Conservation (phyloP, 1,140 invertebrate genomes). For the Anastrepha ludens region DNA sequence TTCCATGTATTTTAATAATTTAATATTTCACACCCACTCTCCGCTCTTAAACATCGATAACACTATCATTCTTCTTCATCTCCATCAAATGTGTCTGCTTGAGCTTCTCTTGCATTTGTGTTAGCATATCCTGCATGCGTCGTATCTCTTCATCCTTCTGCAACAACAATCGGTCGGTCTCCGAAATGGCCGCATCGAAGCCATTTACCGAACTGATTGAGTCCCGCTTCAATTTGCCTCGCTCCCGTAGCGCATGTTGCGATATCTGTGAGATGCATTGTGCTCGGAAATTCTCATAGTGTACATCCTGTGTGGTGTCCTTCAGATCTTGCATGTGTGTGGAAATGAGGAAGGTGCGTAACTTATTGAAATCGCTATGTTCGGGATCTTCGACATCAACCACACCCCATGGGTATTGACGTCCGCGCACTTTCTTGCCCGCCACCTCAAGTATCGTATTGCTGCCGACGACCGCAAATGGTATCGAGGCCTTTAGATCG, state of each 20-base stretch:
- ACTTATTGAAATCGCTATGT: conserved; percentile 97
- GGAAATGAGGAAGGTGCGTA: conserved; percentile 96
- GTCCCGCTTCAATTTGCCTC: conserved; percentile 91
- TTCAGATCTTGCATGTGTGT: conserved; percentile 97
- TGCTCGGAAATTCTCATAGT: conserved; percentile 96
- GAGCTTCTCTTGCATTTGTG: conserved; percentile 97
- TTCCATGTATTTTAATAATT: not conserved
- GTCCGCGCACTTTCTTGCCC: conserved; percentile 90
- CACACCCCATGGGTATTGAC: conserved; percentile 98
- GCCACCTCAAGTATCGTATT: conserved; percentile 94
- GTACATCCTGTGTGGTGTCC: conserved; percentile 87
- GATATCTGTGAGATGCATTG: conserved; percentile 93
- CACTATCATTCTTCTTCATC: conserved; percentile 84
- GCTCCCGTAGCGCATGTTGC: conserved; percentile 85
- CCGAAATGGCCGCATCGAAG: conserved; percentile 85
- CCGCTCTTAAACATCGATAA: conserved; percentile 83
- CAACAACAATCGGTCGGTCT: conserved; percentile 89
- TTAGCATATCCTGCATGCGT: conserved; percentile 96
- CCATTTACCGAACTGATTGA: conserved; percentile 83
- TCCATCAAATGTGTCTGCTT: conserved; percentile 83
- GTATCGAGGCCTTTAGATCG: conserved; percentile 92
- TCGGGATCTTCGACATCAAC: conserved; percentile 98
- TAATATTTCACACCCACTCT: not conserved
- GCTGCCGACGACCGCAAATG: conserved; percentile 97
- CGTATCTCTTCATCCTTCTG: conserved; percentile 97